phyloP scores from a whole-genome alignment of 2,888 invertebrate species.

The Gari tellinella region DNA sequence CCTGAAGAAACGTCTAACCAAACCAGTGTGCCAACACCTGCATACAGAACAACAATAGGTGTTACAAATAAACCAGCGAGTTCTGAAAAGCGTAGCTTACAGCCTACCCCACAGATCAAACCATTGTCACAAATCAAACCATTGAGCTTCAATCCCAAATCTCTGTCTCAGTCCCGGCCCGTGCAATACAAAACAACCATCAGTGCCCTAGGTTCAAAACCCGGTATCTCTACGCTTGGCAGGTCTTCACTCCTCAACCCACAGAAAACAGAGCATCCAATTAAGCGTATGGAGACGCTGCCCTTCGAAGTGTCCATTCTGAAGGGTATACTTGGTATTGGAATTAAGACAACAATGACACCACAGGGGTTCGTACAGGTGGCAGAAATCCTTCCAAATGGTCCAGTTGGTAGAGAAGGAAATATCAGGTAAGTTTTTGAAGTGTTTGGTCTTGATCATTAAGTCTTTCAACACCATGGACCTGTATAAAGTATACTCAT shows the following conservation, averaged over 20 bases:
- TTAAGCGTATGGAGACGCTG: conserved; percentile 70
- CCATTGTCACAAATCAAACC: conserved; percentile 68
- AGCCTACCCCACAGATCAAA: conserved; percentile 44
- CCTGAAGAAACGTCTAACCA: conserved; percentile 28
- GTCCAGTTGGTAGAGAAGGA: conserved; percentile 78
- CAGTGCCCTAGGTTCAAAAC: conserved; percentile 53
- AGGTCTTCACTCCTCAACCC: conserved; percentile 25
- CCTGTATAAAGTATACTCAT: background rate
- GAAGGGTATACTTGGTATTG: conserved; percentile 81
- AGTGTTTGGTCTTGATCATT: background rate
- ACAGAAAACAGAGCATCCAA: conserved; percentile 64
- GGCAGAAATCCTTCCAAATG: conserved; percentile 75
- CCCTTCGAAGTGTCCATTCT: conserved; percentile 80
- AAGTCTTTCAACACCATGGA: background rate
- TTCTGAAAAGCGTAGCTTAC: conserved; percentile 19
- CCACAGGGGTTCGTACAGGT: conserved; percentile 72
- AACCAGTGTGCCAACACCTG: conserved; percentile 8
- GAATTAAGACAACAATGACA: conserved; percentile 76
- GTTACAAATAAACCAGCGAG: conserved; percentile 32
- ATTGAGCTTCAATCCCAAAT: conserved; percentile 64
- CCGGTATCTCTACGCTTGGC: conserved; percentile 52
- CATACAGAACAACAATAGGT: conserved; percentile 63
- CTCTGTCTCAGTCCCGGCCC: conserved; percentile 56
- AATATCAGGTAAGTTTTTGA: conserved; percentile 76
- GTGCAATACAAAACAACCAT: conserved; percentile 64